Evolutionary conservation across 2,888 invertebrate genomes (phyloP).

Genomic region (Zhuqinia jingwanae): DNA sequence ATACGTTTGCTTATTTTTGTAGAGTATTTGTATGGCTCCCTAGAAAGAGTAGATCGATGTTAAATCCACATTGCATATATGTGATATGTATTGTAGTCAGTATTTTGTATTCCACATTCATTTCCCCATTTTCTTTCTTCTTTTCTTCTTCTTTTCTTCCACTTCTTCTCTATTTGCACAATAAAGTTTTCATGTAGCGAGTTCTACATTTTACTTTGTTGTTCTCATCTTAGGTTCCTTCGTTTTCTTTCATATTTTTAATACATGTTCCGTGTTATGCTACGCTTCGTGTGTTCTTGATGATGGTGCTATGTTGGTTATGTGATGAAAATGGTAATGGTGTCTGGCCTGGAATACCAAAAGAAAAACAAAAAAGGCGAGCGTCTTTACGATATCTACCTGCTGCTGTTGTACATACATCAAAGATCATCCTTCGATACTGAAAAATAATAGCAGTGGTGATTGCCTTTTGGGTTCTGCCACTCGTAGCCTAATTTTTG

Average conservation of each 20-base stretch:
- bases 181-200: constrained; percentile 19
- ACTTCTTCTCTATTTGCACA: background rate
- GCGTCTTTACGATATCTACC: background rate
- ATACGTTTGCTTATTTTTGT: too few species aligned
- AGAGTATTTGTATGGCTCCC: too few species aligned
- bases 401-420: background rate
- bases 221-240: background rate
- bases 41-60: background rate
- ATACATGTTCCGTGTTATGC: too few species aligned
- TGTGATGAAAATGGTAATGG: background rate
- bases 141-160: background rate
- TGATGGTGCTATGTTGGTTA: background rate
- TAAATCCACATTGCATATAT: too few species aligned
- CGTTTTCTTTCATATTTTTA: too few species aligned
- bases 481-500: constrained; percentile 32
- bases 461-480: constrained; percentile 11
- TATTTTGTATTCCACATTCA: constrained; percentile 13
- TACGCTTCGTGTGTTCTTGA: too few species aligned
- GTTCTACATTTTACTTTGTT: constrained; percentile 21
- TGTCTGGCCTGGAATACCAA: background rate
- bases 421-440: too few species aligned
- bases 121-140: background rate
- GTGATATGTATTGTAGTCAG: too few species aligned
- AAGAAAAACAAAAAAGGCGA: too few species aligned
- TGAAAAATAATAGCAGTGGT: too few species aligned